These are phyloP conservation scores for Stenopsyche tienmushanensis DNA, from an alignment of 1,140 invertebrate species.

Conservation along the genomic window DNA sequence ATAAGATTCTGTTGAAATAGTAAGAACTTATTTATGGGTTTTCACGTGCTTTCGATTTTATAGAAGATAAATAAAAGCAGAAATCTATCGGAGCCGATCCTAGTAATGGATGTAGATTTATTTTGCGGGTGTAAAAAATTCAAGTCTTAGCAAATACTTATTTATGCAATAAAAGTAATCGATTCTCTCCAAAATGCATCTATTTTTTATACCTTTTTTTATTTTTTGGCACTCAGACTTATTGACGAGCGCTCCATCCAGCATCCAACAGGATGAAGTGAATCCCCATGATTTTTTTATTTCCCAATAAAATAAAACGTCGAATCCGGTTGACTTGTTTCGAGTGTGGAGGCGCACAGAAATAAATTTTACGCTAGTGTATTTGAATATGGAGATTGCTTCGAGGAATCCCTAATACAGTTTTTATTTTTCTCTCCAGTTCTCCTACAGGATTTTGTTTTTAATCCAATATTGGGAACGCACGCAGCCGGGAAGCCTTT, in stretches of 20 bases:
- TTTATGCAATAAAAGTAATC: too few species aligned
- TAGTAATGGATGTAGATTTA: too few species aligned
- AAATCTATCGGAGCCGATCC: too few species aligned
- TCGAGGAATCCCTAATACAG: slow-evolving; percentile 19
- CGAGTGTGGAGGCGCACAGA: not conserved
- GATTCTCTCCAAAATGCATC: not conserved
- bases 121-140: too few species aligned
- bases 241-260: not conserved
- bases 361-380: slow-evolving; percentile 24
- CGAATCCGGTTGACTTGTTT: slow-evolving; percentile 8
- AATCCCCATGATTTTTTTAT: slow-evolving; percentile 11
- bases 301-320: slow-evolving; percentile 2
- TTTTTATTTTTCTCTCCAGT: slow-evolving; percentile 11
- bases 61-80: too few species aligned
- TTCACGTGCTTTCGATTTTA: too few species aligned
- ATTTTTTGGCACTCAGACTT: not conserved
- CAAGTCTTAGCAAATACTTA: too few species aligned
- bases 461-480: slow-evolving; percentile 16
- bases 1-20: too few species aligned
- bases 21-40: too few species aligned
- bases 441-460: not conserved
- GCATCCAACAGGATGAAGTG: not conserved
- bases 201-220: slow-evolving; percentile 11
- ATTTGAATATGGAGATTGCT: slow-evolving; percentile 28
- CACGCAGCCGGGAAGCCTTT: not conserved